Evolutionary conservation across 1,140 invertebrate species (phyloP), one percentile per base, ranked within the genome.

Genomic region (Mactra quadrangularis): DNA sequence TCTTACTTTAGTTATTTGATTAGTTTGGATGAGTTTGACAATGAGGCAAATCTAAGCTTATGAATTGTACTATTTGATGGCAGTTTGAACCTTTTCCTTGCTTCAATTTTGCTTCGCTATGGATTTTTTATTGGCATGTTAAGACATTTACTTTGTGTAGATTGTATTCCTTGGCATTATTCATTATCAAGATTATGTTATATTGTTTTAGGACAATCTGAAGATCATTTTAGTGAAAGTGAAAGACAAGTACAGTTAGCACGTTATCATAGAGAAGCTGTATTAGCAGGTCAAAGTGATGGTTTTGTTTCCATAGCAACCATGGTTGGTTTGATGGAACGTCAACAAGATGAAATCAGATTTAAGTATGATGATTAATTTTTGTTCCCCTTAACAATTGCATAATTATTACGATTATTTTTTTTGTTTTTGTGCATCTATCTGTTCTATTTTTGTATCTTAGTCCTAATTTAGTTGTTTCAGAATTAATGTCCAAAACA

Each of bases 321-420:
- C 47, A 57, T 83, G 38, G 77, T 87, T 60, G 89, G 88, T 41
- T 47, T 90, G 17, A 74, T 83, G 31, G 89, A 90, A 57, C 85
- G 89, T 77, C 86, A 89, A 64, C 76, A 84, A 52, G 82, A 72
- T 19, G 66, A 82, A 62, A 75, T 82, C 31, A 82, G 41, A 38
- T 66, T 82, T 27, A 82, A 70, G 79, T 82, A 33, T 68, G 7
- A 15, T 52, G n/a, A 22, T 27, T 71, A n/a, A n/a, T n/a, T n/a
- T n/a, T n/a, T 62, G 9, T 62, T 4, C 19, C 17, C 27, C 57
- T 31, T 15, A 31, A 4, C 7, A 13, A n/a, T 60, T 31, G 1
- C 0, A 22, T n/a, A 27, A n/a, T n/a, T n/a, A n/a, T n/a, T n/a
- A n/a, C n/a, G 29, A 22, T 22, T 7, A 60, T n/a, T 41, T 15